Evolutionary conservation across 2,797 vertebrate species (phyloP).

Genomic region (Neosilurus mollespiculum): DNA sequence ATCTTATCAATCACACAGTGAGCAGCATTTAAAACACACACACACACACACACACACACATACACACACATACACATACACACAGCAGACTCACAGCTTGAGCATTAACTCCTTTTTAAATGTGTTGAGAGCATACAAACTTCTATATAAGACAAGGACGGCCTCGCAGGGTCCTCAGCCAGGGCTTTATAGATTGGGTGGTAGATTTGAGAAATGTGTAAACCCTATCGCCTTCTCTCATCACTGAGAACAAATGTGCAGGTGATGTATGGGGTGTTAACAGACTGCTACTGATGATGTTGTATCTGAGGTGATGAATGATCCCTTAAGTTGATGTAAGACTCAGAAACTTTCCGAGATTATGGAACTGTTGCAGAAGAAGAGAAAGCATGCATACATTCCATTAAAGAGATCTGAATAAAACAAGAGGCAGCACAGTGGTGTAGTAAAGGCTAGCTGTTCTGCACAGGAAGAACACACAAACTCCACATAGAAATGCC

Average conservation of each 20-base stretch:
- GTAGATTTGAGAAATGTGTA: constrained; percentile 32
- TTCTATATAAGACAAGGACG: not conserved
- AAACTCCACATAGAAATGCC: too few species aligned
- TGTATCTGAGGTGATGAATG: constrained; percentile 24
- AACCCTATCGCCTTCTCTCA: constrained; percentile 30
- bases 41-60: too few species aligned
- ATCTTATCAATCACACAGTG: not conserved
- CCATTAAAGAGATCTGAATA: not conserved
- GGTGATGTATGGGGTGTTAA: constrained; percentile 29
- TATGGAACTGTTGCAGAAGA: not conserved
- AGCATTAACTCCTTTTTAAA: not conserved
- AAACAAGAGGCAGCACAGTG: not conserved
- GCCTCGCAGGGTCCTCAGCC: not conserved
- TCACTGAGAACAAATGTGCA: constrained; percentile 42
- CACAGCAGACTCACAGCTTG: not conserved
- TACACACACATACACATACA: not conserved
- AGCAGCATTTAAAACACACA: not conserved
- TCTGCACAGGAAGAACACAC: too few species aligned
- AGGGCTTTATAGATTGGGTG: constrained; percentile 24
- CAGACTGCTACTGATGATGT: constrained; percentile 19
- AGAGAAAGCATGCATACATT: not conserved
- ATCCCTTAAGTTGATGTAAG: constrained; percentile 8
- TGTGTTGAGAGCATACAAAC: constrained; percentile 15
- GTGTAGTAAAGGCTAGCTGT: too few species aligned
- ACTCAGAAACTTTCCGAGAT: not conserved